Percentiles rank a stretch among this genome's conserved stretches.
Conservation (phyloP, 2,888 invertebrate genomes). For the Colletes collaris region DNA sequence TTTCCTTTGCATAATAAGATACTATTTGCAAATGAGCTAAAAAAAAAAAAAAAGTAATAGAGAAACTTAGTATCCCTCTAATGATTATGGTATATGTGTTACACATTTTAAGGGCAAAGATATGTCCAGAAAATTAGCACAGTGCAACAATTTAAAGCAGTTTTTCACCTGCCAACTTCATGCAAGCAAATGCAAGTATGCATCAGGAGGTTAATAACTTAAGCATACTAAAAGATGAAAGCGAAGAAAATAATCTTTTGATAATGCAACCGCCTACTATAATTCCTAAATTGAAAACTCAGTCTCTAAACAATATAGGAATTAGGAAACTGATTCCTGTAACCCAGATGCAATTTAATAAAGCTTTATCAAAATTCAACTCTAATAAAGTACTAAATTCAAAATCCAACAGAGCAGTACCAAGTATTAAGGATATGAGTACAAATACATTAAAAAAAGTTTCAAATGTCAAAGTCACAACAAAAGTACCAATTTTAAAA, state of each 20-base stretch:
- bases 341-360: conserved; percentile 3
- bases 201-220: background rate
- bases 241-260: background rate
- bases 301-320: background rate
- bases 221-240: background rate
- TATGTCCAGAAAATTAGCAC: background rate
- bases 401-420: background rate
- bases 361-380: background rate
- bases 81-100: background rate
- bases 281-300: background rate
- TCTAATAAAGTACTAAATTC: background rate
- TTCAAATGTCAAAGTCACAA: background rate
- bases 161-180: background rate
- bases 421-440: background rate
- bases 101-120: background rate
- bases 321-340: conserved; percentile 1
- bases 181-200: background rate
- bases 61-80: conserved; percentile 3
- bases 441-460: background rate
- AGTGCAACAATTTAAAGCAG: background rate
- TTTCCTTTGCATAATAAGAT: background rate
- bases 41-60: background rate
- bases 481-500: conserved; percentile 32
- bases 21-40: background rate
- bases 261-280: background rate